phyloP scores from a whole-genome alignment of 2,888 invertebrate species.

The Drosophila setosimentum region DNA sequence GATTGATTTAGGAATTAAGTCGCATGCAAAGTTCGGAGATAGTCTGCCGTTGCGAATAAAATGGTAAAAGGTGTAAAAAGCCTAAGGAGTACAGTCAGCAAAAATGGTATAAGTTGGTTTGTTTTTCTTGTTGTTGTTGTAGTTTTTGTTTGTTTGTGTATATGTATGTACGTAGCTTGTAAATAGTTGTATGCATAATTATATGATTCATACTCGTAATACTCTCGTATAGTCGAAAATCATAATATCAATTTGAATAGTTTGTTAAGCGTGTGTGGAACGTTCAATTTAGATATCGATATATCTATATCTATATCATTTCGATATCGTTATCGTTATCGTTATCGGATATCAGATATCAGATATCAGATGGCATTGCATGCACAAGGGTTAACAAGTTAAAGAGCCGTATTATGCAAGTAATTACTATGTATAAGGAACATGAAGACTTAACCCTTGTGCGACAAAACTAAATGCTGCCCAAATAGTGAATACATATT shows the following conservation, averaged over 20 bases:
- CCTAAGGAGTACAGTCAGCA: constrained; percentile 84
- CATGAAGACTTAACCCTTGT: constrained; percentile 63
- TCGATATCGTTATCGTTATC: neutral
- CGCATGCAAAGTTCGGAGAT: constrained; percentile 63
- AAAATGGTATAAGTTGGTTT: constrained; percentile 78
- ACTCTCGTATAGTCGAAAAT: constrained; percentile 25
- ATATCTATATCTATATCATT: neutral
- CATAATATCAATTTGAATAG: constrained; percentile 27
- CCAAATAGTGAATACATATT: constrained; percentile 32
- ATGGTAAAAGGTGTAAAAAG: constrained; percentile 83
- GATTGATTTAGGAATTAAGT: constrained; percentile 47
- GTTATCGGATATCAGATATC: constrained; percentile 9
- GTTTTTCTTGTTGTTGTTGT: constrained; percentile 19
- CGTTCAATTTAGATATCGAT: constrained; percentile 31
- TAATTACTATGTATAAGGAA: constrained; percentile 39
- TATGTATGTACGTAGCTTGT: constrained; percentile 49
- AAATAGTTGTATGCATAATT: constrained; percentile 60
- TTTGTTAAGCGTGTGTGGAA: constrained; percentile 39
- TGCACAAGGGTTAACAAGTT: constrained; percentile 57
- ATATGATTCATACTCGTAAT: constrained; percentile 46
- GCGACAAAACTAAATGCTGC: constrained; percentile 55
- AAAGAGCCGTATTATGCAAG: constrained; percentile 14
- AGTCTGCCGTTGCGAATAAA: constrained; percentile 66
- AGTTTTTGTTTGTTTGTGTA: constrained; percentile 31
- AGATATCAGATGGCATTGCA: constrained; percentile 33